Conservation (phyloP, 2,888 invertebrate genomes). For the Morpho deidamia region DNA sequence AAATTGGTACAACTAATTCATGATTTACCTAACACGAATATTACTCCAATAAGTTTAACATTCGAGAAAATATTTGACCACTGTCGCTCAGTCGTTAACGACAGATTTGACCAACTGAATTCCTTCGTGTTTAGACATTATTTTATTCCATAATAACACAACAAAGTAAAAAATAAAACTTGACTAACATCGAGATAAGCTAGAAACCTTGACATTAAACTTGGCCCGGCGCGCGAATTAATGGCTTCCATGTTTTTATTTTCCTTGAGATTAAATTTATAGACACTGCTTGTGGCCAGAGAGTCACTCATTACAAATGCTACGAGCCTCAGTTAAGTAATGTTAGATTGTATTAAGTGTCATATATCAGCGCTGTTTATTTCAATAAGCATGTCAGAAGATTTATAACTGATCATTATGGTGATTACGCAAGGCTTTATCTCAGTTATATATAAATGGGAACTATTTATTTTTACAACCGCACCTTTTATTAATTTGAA, state of each 20-base stretch:
- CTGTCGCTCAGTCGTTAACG: slow-evolving; percentile 1
- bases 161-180: slow-evolving; percentile 66
- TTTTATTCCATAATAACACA: slow-evolving; percentile 60
- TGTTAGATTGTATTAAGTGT: slow-evolving; percentile 70
- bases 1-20: slow-evolving; percentile 8
- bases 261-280: slow-evolving; percentile 78
- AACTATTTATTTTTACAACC: background rate
- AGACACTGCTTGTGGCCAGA: slow-evolving; percentile 59
- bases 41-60: slow-evolving; percentile 6
- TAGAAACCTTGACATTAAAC: slow-evolving; percentile 78
- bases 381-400: slow-evolving; percentile 39
- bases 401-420: slow-evolving; percentile 51
- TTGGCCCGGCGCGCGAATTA: slow-evolving; percentile 77
- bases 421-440: slow-evolving; percentile 17
- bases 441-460: slow-evolving; percentile 6
- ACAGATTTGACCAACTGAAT: slow-evolving; percentile 30
- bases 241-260: slow-evolving; percentile 78
- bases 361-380: slow-evolving; percentile 70
- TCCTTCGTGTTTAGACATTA: slow-evolving; percentile 47
- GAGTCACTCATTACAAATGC: slow-evolving; percentile 73
- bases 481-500: too few species aligned
- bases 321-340: slow-evolving; percentile 57
- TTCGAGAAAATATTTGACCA: slow-evolving; percentile 7
- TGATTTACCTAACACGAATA: slow-evolving; percentile 7
- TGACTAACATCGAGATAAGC: slow-evolving; percentile 73